Conservation (phyloP, 2,888 invertebrate genomes). For the Chloromyia formosa region DNA sequence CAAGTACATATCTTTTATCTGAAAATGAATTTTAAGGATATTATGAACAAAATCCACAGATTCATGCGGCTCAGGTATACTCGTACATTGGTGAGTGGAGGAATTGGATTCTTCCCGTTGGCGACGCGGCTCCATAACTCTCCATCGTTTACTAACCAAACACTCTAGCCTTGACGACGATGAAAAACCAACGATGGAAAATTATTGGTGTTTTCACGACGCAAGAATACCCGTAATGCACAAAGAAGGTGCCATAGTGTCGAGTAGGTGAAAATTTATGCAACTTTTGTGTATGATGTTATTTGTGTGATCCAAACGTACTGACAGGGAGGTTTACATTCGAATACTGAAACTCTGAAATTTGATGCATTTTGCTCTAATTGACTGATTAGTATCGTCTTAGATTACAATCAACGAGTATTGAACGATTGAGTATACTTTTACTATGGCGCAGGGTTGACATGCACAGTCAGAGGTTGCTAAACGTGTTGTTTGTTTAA, state of each 20-base stretch:
- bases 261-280: slow-evolving; percentile 20
- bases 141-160: neutral
- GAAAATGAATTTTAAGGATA: too few relatives aligned
- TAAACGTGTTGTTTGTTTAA: too few relatives aligned
- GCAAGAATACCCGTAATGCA: neutral
- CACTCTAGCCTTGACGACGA: neutral
- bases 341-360: slow-evolving; percentile 17
- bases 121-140: neutral
- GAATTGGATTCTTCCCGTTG: neutral
- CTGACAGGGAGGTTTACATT: too few relatives aligned
- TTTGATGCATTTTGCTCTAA: slow-evolving; percentile 28
- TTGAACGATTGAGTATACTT: slow-evolving; percentile 5
- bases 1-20: too few relatives aligned
- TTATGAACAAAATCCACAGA: too few relatives aligned
- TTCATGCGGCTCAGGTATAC: too few relatives aligned
- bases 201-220: slow-evolving; percentile 20
- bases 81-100: neutral
- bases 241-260: neutral
- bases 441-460: slow-evolving; percentile 20
- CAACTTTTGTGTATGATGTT: slow-evolving; percentile 11
- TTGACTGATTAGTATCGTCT: slow-evolving; percentile 21
- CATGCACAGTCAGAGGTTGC: neutral
- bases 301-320: neutral
- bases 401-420: slow-evolving; percentile 4
- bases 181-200: neutral